Evolutionary conservation across 2,888 invertebrate species (phyloP), one percentile per base, ranked within the genome.

Genomic region (Drosophila vallismaia): DNA sequence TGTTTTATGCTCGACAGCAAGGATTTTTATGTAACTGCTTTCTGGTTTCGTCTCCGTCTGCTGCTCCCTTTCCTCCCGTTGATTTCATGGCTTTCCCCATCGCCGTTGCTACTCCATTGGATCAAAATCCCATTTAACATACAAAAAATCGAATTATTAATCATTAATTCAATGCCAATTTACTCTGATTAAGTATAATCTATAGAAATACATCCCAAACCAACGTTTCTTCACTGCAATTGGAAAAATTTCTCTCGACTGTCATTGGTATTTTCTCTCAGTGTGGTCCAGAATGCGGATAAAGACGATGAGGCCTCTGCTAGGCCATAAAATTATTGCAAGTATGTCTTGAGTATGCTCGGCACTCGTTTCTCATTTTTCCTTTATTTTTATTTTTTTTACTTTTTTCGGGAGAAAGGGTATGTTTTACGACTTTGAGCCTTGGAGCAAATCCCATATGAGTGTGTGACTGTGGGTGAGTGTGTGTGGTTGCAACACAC

Each of bases 11-110:
- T 83, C 67, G 82, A 76, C 77, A 80, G 84, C 82, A 83, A 76
- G 81, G 84, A 83, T 83, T 83, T 83, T 82, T 85, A 83, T 83
- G 83, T 84, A 75, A 80, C 83, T 84, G 84, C 82, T 78, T 83
- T 84, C 84, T 81, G 82, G 82, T 73, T 81, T 84, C 68, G 49
- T 60, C 63, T 55, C 69, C 42, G 38, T 51, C 52, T 51, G 60
- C 42, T 69, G 55, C 77, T 77, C 75, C 69, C 62, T 60, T 77
- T 78, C 73, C 77, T 84, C 72, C 79, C 79, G 77, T 67, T 83
- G 78, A 83, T 83, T 81, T 80, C 78, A 83, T 79, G 77, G 74
- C 70, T 71, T 45, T 42, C 24, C 53, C 49, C 8, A 28, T 40
- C 6, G 36, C n/a, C n/a, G 46, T 60, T 46, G 28, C 46, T 53